Evolutionary conservation across 2,888 invertebrate species (phyloP).

Genomic region (Conchocele bisecta): DNA sequence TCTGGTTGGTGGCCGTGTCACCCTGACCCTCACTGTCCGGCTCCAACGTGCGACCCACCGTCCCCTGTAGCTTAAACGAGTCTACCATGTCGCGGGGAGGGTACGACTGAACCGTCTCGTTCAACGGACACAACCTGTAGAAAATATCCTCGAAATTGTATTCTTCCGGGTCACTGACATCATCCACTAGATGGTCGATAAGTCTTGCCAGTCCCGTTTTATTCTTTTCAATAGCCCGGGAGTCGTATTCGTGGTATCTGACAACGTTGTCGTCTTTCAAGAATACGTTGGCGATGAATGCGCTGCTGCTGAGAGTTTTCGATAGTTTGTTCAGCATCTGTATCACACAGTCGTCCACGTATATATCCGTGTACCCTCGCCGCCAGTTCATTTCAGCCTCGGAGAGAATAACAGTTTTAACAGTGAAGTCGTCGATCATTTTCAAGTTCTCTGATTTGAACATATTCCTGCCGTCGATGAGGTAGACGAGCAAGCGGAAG

Average conservation of each 20-base stretch:
- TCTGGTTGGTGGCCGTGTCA: too few relatives aligned
- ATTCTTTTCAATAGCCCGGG: conserved; percentile 21
- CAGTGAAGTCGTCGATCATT: conserved; percentile 25
- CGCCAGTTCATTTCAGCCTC: conserved; percentile 26
- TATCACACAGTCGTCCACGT: conserved; percentile 45
- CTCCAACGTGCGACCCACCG: too few relatives aligned
- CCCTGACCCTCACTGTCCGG: too few relatives aligned
- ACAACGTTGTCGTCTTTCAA: too few relatives aligned
- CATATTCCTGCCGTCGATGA: conserved; percentile 38
- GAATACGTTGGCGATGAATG: conserved; percentile 2
- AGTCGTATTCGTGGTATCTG: too few relatives aligned
- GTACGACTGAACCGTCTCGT: conserved; percentile 20
- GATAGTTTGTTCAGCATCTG: conserved; percentile 38
- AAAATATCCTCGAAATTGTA: conserved; percentile 24
- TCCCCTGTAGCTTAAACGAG: too few relatives aligned
- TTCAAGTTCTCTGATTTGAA: conserved; percentile 20
- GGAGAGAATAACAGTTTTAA: conserved; percentile 40
- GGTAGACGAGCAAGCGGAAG: conserved; percentile 32
- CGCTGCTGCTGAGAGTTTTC: conserved; percentile 9
- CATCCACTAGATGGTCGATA: conserved; percentile 31
- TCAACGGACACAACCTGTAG: conserved; percentile 16
- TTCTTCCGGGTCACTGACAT: conserved; percentile 21
- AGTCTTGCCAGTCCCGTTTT: conserved; percentile 16
- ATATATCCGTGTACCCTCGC: conserved; percentile 14
- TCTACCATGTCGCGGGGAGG: too few relatives aligned